Evolutionary conservation across 2,888 invertebrate species (phyloP).

Genomic region (Nemotelus nigrinus): DNA sequence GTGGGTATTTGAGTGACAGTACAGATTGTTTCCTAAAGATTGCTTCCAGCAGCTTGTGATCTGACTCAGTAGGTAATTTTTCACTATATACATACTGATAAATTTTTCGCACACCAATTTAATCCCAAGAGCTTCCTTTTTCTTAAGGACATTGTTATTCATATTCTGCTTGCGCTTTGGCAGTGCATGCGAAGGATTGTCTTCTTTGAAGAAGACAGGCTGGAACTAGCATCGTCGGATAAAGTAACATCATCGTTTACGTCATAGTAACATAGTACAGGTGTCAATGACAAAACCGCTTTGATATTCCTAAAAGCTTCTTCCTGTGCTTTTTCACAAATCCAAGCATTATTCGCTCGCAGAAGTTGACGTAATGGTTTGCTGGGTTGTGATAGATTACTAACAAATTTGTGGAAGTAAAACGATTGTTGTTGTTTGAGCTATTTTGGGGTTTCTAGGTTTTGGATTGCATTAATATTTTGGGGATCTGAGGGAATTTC

Average conservation of each 20-base stretch:
- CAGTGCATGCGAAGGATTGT: no score
- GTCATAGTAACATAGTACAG: constrained; percentile 55
- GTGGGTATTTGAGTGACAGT: no score
- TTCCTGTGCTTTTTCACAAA: neutral
- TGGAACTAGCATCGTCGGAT: constrained; percentile 52
- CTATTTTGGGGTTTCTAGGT: neutral
- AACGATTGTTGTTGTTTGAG: neutral
- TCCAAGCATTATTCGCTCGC: neutral
- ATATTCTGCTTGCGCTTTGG: no score
- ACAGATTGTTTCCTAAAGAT: no score
- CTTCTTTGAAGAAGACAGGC: no score
- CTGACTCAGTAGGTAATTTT: no score
- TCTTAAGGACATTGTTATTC: no score
- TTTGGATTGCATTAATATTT: neutral
- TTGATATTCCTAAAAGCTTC: constrained; percentile 16
- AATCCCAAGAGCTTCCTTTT: no score
- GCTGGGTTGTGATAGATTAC: neutral
- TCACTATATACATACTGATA: no score
- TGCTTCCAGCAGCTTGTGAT: no score
- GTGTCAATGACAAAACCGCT: constrained; percentile 49
- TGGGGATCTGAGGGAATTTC: neutral
- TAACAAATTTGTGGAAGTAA: neutral
- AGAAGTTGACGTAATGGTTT: neutral
- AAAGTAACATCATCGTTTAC: constrained; percentile 53
- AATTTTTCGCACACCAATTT: no score